Evolutionary conservation across 2,888 invertebrate genomes (phyloP).

Genomic region (Callosobruchus maculatus): DNA sequence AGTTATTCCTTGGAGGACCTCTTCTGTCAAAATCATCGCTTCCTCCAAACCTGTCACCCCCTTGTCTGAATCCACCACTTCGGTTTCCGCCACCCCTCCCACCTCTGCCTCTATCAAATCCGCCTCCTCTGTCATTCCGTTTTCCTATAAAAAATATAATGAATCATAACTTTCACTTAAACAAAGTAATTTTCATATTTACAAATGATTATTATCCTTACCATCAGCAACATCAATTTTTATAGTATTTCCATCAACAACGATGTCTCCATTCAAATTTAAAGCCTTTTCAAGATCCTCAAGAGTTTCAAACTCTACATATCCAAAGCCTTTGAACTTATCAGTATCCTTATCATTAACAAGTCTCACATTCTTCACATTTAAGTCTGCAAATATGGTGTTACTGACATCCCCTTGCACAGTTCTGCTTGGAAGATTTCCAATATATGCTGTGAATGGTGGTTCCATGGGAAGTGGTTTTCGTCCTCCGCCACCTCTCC

Average conservation of each 20-base stretch:
- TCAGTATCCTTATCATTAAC: slow-evolving; percentile 95
- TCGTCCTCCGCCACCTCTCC: slow-evolving; percentile 61
- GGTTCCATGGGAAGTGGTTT: slow-evolving; percentile 85
- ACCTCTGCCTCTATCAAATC: slow-evolving; percentile 60
- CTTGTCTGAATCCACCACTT: slow-evolving; percentile 30
- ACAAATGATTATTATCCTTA: slow-evolving; percentile 31
- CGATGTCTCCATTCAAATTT: slow-evolving; percentile 71
- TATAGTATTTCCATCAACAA: slow-evolving; percentile 71
- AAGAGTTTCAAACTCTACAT: slow-evolving; percentile 89
- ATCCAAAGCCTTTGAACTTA: slow-evolving; percentile 94
- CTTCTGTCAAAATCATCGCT: slow-evolving; percentile 50
- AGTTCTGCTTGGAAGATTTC: slow-evolving; percentile 83
- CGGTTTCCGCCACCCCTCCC: slow-evolving; percentile 47
- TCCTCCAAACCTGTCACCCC: slow-evolving; percentile 41
- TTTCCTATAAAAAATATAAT: slow-evolving; percentile 33
- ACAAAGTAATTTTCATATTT: too few species aligned
- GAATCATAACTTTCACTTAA: too few species aligned
- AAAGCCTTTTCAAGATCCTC: slow-evolving; percentile 78
- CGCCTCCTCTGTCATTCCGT: slow-evolving; percentile 60
- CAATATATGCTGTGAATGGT: slow-evolving; percentile 90
- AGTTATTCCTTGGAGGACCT: slow-evolving; percentile 40
- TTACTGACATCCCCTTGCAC: slow-evolving; percentile 89
- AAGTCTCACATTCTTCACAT: slow-evolving; percentile 81
- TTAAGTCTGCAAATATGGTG: slow-evolving; percentile 66
- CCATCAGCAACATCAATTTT: slow-evolving; percentile 86